phyloP scores from a whole-genome alignment of 2,113 vertebrate genomes.

The Oriolus oriolus region DNA sequence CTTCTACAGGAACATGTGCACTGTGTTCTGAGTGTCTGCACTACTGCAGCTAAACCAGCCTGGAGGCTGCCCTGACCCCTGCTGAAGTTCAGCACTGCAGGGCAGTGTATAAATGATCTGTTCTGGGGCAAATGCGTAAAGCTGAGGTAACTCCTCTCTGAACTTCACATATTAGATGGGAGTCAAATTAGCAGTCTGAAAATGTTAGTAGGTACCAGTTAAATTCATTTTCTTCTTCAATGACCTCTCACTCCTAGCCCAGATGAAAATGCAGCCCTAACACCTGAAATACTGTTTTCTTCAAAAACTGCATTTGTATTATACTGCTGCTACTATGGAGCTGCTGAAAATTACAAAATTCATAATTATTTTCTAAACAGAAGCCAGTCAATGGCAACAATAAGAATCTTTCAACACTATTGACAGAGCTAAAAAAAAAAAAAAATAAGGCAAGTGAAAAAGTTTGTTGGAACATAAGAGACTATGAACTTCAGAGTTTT shows the following conservation, averaged over 20 bases:
- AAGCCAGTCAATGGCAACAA: not conserved
- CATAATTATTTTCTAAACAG: not conserved
- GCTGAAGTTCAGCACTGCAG: not conserved
- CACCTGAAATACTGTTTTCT: not conserved
- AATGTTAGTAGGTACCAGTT: not conserved
- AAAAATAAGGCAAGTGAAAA: not conserved
- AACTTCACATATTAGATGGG: not conserved
- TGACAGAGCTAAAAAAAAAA: not conserved
- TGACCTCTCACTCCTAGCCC: not conserved
- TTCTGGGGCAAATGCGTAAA: not conserved
- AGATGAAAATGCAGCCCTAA: not conserved
- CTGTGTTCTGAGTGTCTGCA: not conserved
- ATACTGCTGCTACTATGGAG: not conserved
- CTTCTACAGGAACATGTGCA: fast-evolving
- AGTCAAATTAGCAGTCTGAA: not conserved
- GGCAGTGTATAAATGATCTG: not conserved
- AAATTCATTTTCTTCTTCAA: not conserved
- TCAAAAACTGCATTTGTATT: not conserved
- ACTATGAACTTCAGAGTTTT: not conserved
- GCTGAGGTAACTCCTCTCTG: not conserved
- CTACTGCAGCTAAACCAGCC: not conserved
- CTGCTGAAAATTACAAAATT: not conserved
- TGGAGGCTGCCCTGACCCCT: not conserved
- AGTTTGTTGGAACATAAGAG: not conserved
- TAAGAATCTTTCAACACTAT: not conserved